Evolutionary conservation across 2,113 vertebrate species (phyloP), one percentile per base, ranked within the genome.

Genomic region (Petromus typicus): DNA sequence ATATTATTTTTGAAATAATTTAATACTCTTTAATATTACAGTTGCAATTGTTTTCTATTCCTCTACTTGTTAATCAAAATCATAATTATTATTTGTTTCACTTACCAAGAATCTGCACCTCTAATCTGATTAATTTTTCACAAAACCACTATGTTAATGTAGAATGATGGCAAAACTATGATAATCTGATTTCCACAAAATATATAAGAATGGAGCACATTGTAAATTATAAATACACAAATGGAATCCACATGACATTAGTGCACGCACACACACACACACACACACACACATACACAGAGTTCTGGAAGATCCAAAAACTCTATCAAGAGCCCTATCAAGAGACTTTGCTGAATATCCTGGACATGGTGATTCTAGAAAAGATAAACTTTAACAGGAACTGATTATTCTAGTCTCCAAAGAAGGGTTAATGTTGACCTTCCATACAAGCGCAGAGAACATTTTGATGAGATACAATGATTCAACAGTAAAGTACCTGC

Each of bases 1-100:
- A 86, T 18, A 86, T 51, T 93, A 91, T 83, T 73, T 94, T 94
- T 23, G 1, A 80, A 81, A 69, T 57, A 81, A 32, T 93, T 94
- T 79, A 18, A 34, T 81, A 61, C 9, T 57, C 34, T 64, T 78
- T n/a, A 86, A 34, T 82, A 80, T 64, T 48, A 89, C 56, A 75
- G 5, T 63, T 69, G 34, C 12, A 93, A 40, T 61, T 59, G 3
- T 71, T 84, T 27, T 59, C 22, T 81, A 73, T 12, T 93, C 9
- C 12, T 83, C 17, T 63, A 67, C 10, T 5, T 61, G 17, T 96
- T 81, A 93, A 40, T 95, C n/a, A 75, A 79, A 86, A 40, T 43
- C 69, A 85, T 86, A 66, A 76, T 34, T 76, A 88, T 86, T 43
- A 32, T 48, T 86, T 40, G 51, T 63, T 73, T 89, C 20, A 93